Evolutionary conservation across 2,888 invertebrate species (phyloP), one percentile per base, ranked within the genome.

Genomic region (Scaptomyza cyrtandrae): DNA sequence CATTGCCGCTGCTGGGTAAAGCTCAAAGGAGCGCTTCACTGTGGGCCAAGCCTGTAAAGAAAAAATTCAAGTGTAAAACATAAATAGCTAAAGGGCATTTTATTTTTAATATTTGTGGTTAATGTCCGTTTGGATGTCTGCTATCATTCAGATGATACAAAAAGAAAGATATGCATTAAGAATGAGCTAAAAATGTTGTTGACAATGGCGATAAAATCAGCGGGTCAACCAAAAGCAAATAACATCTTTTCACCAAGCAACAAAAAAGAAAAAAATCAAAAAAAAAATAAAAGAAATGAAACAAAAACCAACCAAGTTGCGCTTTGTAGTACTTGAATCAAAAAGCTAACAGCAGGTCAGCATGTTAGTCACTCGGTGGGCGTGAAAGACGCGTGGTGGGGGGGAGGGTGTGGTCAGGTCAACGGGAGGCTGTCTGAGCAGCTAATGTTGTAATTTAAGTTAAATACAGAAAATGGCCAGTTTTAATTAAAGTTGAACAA

Each of bases 11-110:
- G 48, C 75, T 39, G 90, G 86, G 50, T 86, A 89, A 24, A 91
- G 71, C 73, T 92, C 91, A 71, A 91, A 92, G 41, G 91, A 84
- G 62, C 88, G 91, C 83, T 90, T 91, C 53, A 91, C 86, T 61
- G 88, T 86, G 66, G 92, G 89, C 92, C 92, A 92, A 71, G 92
- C 92, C 92, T 92, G 87, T 19, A 81, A 54, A 60, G 67, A 63
- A 71, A 43, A 50, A 41, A 41, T 41, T 10, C 7, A 56, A 58
- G 45, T 70, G 64, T 45, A 53, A 62, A 44, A 41, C 35, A 59
- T 49, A 77, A 56, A 62, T 70, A 33, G 35, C 24, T 5, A 7
- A 9, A 14, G n/a, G 58, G n/a, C 10, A n/a, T 14, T n/a, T 33
- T 57, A 29, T 58, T 43, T 44, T 19, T 19, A 19, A 19, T 19